These are phyloP conservation scores for Aphelocoma californica DNA, from an alignment of 2,797 vertebrate genomes.

Conservation along the genomic window DNA sequence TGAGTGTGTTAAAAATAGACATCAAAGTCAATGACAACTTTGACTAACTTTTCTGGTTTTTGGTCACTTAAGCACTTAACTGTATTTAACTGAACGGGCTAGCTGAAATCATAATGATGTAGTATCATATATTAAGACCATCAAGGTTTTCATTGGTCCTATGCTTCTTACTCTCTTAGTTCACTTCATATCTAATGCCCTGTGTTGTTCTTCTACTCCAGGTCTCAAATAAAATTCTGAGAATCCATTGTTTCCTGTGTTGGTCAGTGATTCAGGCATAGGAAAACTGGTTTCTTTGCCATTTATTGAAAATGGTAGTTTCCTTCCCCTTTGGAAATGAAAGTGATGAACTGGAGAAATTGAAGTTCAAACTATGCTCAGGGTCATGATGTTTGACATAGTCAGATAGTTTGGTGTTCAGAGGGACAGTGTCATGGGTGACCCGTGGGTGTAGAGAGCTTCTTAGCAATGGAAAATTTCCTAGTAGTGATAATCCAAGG, in stretches of 20 bases:
- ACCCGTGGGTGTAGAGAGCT: not conserved
- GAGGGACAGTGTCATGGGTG: not conserved
- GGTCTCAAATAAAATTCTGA: not conserved
- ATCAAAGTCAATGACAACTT: conserved; percentile 24
- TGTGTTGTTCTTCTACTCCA: not conserved
- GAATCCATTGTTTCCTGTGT: not conserved
- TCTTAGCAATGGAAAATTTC: not conserved
- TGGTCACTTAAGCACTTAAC: conserved; percentile 37
- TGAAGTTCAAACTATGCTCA: not conserved
- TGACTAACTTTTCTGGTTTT: conserved; percentile 20
- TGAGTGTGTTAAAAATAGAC: conserved; percentile 44
- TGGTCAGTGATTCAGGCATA: not conserved
- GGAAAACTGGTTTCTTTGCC: not conserved
- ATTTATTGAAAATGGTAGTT: not conserved
- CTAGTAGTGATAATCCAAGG: not conserved
- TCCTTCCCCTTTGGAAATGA: not conserved
- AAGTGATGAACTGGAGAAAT: not conserved
- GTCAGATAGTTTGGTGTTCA: not conserved
- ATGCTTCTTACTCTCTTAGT: not conserved
- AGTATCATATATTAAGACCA: not conserved
- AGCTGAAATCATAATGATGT: conserved; percentile 4
- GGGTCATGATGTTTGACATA: not conserved
- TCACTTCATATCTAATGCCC: not conserved
- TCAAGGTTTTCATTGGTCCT: not conserved
- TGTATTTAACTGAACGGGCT: conserved; percentile 11